Percentiles rank a stretch among this genome's conserved stretches.
These are phyloP conservation scores for Scalopus aquaticus DNA, from an alignment of 2,113 vertebrate genomes.

Conservation along the genomic window DNA sequence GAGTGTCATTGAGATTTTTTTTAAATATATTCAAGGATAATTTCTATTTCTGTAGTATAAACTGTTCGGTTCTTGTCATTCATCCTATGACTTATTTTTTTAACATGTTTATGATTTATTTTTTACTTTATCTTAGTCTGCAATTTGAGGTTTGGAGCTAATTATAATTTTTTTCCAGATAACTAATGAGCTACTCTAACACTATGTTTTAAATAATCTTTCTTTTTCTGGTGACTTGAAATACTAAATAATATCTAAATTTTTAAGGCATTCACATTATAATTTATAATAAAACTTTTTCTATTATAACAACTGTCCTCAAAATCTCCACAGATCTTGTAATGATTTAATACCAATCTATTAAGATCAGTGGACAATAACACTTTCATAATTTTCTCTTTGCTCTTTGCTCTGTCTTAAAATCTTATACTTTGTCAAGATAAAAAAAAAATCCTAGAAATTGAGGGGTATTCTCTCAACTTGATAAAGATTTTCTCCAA, in stretches of 20 bases:
- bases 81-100: too few relatives aligned
- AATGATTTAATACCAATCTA: background rate
- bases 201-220: too few relatives aligned
- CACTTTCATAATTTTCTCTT: constrained; percentile 41
- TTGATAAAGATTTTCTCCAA: background rate
- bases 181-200: too few relatives aligned
- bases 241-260: background rate
- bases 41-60: constrained; percentile 33
- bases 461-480: background rate
- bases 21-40: background rate
- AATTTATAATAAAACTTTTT: background rate
- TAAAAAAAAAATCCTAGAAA: background rate
- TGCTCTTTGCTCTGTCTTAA: background rate
- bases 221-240: too few relatives aligned
- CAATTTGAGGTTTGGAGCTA: too few relatives aligned
- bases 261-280: background rate
- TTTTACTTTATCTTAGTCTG: background rate
- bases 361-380: background rate
- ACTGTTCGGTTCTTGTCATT: background rate
- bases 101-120: too few relatives aligned
- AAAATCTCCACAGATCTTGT: constrained; percentile 20
- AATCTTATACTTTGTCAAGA: background rate
- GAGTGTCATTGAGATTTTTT: background rate
- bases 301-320: background rate
- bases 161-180: too few relatives aligned